Evolutionary conservation across 2,888 invertebrate genomes (phyloP).

Genomic region (Hydropsyche betteni): DNA sequence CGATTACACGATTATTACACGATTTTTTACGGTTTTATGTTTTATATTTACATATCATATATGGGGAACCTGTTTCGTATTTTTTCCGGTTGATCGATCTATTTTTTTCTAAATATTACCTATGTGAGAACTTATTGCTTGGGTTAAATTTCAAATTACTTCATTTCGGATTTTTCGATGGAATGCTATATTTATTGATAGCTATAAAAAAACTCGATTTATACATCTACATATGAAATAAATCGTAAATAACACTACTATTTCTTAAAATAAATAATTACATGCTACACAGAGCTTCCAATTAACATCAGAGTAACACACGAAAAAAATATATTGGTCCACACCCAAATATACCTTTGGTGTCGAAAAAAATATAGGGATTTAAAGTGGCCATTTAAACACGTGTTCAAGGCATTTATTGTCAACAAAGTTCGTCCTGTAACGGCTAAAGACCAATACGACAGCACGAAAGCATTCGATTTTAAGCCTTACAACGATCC

Average conservation of each 20-base stretch:
- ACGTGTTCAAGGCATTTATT: slow-evolving; percentile 59
- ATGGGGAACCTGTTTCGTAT: too few species aligned
- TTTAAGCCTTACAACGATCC: neutral
- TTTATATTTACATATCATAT: too few species aligned
- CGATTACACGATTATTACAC: neutral
- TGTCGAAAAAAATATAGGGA: slow-evolving; percentile 40
- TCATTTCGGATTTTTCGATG: neutral
- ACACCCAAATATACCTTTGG: slow-evolving; percentile 42
- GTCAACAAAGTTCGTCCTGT: slow-evolving; percentile 38
- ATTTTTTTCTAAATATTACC: too few species aligned
- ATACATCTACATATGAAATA: neutral
- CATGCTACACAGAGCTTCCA: neutral
- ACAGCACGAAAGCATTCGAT: neutral
- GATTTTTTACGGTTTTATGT: too few species aligned
- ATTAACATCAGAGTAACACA: neutral
- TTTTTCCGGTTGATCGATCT: too few species aligned
- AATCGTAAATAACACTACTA: neutral
- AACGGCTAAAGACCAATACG: neutral
- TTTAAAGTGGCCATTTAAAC: slow-evolving; percentile 62
- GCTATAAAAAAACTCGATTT: neutral
- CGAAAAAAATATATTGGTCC: slow-evolving; percentile 33
- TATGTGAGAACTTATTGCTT: too few species aligned
- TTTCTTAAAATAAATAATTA: slow-evolving; percentile 5
- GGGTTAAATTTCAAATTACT: too few species aligned
- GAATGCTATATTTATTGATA: neutral